These are phyloP conservation scores for Stegophylla sp. DNA, from an alignment of 2,888 invertebrate species.

Conservation along the genomic window DNA sequence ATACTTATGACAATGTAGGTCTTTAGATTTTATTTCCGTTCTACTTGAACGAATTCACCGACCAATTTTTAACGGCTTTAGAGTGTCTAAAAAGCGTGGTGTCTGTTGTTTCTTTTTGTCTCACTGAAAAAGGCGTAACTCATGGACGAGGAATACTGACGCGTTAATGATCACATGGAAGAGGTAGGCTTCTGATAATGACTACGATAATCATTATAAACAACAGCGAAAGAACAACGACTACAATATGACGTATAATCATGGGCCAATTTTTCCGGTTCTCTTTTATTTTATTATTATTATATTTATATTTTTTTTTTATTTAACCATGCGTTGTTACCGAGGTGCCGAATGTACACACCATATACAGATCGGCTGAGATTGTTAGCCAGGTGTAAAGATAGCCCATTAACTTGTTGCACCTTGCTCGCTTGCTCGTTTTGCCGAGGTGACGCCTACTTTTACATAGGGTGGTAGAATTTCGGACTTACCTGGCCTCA, in stretches of 20 bases:
- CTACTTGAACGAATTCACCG: conserved; percentile 12
- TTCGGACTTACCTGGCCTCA: conserved; percentile 46
- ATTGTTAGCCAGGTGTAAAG: conserved; percentile 57
- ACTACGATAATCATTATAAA: conserved; percentile 46
- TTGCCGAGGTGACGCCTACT: conserved; percentile 55
- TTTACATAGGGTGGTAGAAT: conserved; percentile 46
- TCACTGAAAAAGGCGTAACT: conserved; percentile 25
- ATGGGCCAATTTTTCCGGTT: conserved; percentile 53
- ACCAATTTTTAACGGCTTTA: conserved; percentile 26
- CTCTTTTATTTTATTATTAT: conserved; percentile 41
- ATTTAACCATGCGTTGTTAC: conserved; percentile 43
- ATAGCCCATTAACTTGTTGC: conserved; percentile 54
- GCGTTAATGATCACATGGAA: conserved; percentile 50
- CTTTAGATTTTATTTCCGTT: background rate
- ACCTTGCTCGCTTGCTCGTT: conserved; percentile 52
- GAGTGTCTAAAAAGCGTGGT: background rate
- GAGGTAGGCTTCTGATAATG: conserved; percentile 34
- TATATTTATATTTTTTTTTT: conserved; percentile 18
- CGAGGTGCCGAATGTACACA: conserved; percentile 53
- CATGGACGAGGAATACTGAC: conserved; percentile 7
- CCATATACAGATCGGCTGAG: conserved; percentile 29
- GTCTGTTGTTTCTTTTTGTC: conserved; percentile 22
- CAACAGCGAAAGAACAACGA: conserved; percentile 24
- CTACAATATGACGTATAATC: conserved; percentile 43
- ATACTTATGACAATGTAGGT: background rate